Evolutionary conservation across 2,888 invertebrate species (phyloP), one percentile per base, ranked within the genome.

Genomic region (Cyrtodaria siliqua): DNA sequence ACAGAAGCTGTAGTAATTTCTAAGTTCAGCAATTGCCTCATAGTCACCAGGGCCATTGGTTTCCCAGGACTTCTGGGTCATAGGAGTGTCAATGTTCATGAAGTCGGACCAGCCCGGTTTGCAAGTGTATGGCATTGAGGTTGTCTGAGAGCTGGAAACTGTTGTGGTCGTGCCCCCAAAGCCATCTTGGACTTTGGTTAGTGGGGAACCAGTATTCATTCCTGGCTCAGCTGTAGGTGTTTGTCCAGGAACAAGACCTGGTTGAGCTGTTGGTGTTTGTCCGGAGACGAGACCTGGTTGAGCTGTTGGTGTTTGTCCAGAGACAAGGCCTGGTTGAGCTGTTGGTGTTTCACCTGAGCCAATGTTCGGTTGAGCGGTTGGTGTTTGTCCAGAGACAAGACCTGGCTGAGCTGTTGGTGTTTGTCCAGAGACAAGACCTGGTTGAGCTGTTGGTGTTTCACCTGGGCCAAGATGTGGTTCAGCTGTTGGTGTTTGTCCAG

Each of bases 1-100:
- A 70, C 89, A 89, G 86, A 89, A 89, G 38, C 86, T 82, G 74
- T 86, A 81, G 59, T 80, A 82, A 29, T 82, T 73, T 38, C 86
- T 64, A 24, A 89, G 75, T 27, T 82, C 85, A 14, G 62, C 56
- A 18, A 87, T 63, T 20, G 82, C 44, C 62, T 89, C 89, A 63
- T 79, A 76, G 69, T 89, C 89, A 26, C 89, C 89, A 2, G 66
- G 53, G 2, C 80, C 82, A 3, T 69, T 61, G 4, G 50, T 44
- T 53, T 86, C 86, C 49, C 66, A 78, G 4, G 62, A 9, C 18
- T 76, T 77, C 14, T 56, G 56, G n/a, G 38, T 38, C 4, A 44
- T 55, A 20, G 89, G 87, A 0, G 73, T 55, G 62, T 87, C 87
- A 26, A 87, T 69, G 62, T 87, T 87, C 86, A 89, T 86, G 75